Percentiles rank a stretch among this genome's conserved stretches.
These are phyloP conservation scores for Sporophila hypoxantha DNA, from an alignment of 2,113 vertebrate species.

Conservation along the genomic window DNA sequence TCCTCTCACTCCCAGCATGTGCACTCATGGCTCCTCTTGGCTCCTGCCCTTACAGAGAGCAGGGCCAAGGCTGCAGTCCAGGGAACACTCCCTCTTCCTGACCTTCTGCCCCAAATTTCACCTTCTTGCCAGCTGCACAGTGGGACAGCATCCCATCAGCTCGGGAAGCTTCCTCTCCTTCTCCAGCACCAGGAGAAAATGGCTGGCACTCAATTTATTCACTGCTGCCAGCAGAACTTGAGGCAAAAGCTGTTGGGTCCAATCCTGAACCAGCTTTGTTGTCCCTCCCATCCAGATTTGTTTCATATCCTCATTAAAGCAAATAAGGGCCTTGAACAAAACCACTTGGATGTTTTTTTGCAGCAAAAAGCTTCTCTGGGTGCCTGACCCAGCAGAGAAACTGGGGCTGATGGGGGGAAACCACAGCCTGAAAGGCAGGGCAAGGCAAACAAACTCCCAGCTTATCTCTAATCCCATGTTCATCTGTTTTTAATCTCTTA, in stretches of 20 bases:
- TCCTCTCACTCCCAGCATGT: neutral
- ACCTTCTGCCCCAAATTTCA: neutral
- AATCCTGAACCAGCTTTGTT: neutral
- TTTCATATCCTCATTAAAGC: neutral
- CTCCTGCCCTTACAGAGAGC: neutral
- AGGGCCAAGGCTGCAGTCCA: neutral
- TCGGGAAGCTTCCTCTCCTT: neutral
- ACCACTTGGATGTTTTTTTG: neutral
- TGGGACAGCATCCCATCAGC: neutral
- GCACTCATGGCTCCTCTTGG: neutral
- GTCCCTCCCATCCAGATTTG: neutral
- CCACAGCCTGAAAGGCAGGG: neutral
- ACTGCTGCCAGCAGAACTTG: neutral
- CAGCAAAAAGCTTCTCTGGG: neutral
- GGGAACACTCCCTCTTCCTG: neutral
- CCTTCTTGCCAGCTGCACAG: accelerated
- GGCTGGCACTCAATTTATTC: neutral
- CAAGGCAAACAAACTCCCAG: neutral
- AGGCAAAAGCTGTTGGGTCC: neutral
- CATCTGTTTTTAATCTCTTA: too few relatives aligned
- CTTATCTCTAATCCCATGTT: neutral
- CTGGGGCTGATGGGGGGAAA: neutral
- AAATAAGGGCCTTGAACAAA: neutral
- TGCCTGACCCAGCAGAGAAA: neutral
- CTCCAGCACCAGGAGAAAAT: neutral